These are phyloP conservation scores for Pica pica DNA, from an alignment of 2,113 vertebrate genomes.

Conservation along the genomic window DNA sequence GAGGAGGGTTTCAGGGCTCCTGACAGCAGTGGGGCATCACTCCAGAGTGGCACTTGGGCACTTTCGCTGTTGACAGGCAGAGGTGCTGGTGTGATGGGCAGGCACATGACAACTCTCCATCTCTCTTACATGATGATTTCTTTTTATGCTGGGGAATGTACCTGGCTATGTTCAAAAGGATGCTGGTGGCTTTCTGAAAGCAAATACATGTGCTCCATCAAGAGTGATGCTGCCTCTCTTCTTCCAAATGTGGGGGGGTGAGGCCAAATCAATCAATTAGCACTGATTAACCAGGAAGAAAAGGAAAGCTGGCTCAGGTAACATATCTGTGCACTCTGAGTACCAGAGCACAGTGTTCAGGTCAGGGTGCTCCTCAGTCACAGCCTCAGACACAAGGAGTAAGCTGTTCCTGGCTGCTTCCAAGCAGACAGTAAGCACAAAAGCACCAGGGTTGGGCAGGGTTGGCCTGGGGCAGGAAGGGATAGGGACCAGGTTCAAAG, in stretches of 20 bases:
- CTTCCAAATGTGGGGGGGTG: neutral
- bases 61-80: neutral
- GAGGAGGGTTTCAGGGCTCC: neutral
- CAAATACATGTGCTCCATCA: neutral
- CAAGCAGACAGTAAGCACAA: neutral
- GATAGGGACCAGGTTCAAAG: neutral
- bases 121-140: neutral
- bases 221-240: neutral
- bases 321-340: neutral
- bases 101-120: fast-evolving
- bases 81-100: neutral
- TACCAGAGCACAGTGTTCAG: neutral
- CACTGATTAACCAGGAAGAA: neutral
- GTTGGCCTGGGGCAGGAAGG: neutral
- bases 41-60: neutral
- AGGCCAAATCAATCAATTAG: neutral
- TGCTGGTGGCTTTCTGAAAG: neutral
- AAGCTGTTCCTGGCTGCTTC: neutral
- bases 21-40: neutral
- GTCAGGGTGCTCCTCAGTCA: neutral
- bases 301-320: neutral
- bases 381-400: neutral
- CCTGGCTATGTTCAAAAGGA: neutral
- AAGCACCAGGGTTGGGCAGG: neutral
- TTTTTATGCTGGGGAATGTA: neutral